A percentile compares a stretch with the other conserved stretches of the same genome.
These are phyloP conservation scores for Erpobdella octoculata DNA, from an alignment of 2,888 invertebrate species.

Conservation along the genomic window DNA sequence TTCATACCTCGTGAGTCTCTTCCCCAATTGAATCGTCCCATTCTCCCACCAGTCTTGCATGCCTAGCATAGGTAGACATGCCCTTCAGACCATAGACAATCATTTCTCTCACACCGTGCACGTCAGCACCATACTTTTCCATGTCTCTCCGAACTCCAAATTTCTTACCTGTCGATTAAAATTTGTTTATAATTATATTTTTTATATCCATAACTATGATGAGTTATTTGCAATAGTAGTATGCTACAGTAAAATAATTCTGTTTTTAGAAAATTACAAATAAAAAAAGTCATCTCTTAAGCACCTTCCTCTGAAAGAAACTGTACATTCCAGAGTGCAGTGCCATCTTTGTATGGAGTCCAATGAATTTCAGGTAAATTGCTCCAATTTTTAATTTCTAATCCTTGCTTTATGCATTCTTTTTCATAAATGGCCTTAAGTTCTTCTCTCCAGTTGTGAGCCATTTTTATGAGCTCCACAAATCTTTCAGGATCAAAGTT, in stretches of 20 bases:
- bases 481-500: constrained; percentile 42
- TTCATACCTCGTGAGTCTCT: constrained; percentile 28
- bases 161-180: constrained; percentile 20
- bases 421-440: constrained; percentile 32
- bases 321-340: neutral
- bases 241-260: neutral
- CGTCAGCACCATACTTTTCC: constrained; percentile 37
- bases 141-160: constrained; percentile 36
- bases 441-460: constrained; percentile 36
- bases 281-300: neutral
- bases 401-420: constrained; percentile 31
- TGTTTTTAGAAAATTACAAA: neutral
- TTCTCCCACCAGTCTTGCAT: constrained; percentile 38
- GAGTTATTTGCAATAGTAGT: neutral
- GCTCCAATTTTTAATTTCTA: constrained; percentile 32
- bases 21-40: constrained; percentile 29
- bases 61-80: constrained; percentile 39
- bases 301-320: constrained; percentile 1
- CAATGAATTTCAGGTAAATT: constrained; percentile 35
- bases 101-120: constrained; percentile 42
- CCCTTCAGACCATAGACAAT: constrained; percentile 42
- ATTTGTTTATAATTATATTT: too few species aligned
- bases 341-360: constrained; percentile 32
- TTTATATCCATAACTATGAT: too few species aligned
- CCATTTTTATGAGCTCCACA: constrained; percentile 36